Base-by-base conservation (phyloP, 2,888 invertebrate species). In the Habroteleia sp. region DNA sequence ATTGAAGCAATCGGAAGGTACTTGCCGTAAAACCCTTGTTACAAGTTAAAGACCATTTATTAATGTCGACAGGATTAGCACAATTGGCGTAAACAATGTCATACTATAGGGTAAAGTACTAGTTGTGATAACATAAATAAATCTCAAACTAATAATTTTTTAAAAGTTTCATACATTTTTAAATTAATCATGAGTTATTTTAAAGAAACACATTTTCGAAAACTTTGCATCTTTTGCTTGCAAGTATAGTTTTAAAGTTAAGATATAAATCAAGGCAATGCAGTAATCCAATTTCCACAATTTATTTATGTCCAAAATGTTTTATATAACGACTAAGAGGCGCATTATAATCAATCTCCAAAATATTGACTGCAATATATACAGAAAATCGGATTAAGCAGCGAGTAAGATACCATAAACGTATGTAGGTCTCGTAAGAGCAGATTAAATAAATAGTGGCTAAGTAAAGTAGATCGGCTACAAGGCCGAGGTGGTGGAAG, bases 401-500 rank as follows among this genome's bases (percentile, higher is more conserved):
- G 16, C 56, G 63, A 75, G 71, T 75, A 60, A 52, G 69, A 74
- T 74, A 69, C 63, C 74, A 58, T 74, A 56, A 74, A 66, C 54
- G 68, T 60, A 71, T 71, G 65, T 66, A 75, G 75, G 71, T 71
- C 75, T 65, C 71, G 68, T 52, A 77, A 78, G 71, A 74, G 73
- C 60, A 73, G 78, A 78, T 79, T 76, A 78, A 78, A 75, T 56
- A 69, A 73, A 62, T 56, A 65, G 50, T 66, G 65, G 68, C 74
- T 65, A 68, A 71, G 66, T 72, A 77, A 76, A 76, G 73, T 76
- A 74, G 79, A 77, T 79, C 77, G 75, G 52, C 69, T 44, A 35
- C 62, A 62, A 71, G 75, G 74, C 60, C 58, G 63, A 54, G 60
- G 42, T 17, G 23, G 66, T 71, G 63, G 60, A 33, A 62, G 66